A percentile compares a stretch with the other conserved stretches of the same genome.
Evolutionary conservation across 2,113 vertebrate genomes (phyloP).

Genomic region (Brevimyrus niger): DNA sequence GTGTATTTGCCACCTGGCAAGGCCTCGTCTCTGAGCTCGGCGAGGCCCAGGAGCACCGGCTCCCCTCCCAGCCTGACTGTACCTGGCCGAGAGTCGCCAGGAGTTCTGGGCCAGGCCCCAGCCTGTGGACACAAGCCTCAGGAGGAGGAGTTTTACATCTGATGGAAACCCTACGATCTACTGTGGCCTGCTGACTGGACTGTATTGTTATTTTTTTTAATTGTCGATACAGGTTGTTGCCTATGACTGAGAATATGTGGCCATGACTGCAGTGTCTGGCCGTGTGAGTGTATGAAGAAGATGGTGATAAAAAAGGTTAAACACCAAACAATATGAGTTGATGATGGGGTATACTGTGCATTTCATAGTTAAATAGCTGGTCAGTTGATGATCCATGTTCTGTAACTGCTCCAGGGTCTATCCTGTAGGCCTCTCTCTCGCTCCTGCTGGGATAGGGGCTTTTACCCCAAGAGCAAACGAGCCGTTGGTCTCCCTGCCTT

Average conservation of each 20-base stretch:
- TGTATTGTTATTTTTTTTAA: neutral
- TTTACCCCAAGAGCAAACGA: too few species aligned
- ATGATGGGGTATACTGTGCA: neutral
- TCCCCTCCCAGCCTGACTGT: neutral
- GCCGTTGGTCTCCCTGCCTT: neutral
- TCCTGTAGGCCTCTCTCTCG: too few species aligned
- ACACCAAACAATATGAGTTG: neutral
- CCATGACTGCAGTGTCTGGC: neutral
- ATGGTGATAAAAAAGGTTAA: neutral
- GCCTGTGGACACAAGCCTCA: neutral
- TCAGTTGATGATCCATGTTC: neutral
- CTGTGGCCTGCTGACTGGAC: neutral
- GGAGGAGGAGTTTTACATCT: slow-evolving; percentile 66
- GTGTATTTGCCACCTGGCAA: slow-evolving; percentile 33
- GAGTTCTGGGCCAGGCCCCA: neutral
- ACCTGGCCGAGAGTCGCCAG: slow-evolving; percentile 29
- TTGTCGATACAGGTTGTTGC: neutral
- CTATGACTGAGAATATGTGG: neutral
- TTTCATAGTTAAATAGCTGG: too few species aligned
- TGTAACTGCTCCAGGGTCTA: too few species aligned
- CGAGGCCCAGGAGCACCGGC: slow-evolving; percentile 2
- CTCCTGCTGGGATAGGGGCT: too few species aligned
- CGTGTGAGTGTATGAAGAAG: too few species aligned
- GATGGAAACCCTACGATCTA: slow-evolving; percentile 1
- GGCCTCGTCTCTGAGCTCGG: neutral